Conservation (phyloP, 1,140 invertebrate genomes). For the Drosophila grimshawi region DNA sequence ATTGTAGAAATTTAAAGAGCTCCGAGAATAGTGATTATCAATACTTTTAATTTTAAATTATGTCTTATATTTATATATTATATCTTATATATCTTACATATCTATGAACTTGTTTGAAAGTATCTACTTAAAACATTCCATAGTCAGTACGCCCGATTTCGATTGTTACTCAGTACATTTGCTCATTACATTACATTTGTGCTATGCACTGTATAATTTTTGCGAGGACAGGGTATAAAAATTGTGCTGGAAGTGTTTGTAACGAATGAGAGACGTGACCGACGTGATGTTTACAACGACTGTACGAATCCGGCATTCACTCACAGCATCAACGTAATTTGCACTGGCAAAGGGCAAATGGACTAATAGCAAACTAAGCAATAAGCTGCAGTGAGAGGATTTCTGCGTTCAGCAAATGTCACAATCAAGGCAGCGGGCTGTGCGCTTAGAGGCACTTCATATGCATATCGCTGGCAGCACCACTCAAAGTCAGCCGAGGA, state of each 20-base stretch:
- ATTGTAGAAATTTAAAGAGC: too few relatives aligned
- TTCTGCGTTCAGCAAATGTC: slow-evolving; percentile 31
- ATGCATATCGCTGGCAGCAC: slow-evolving; percentile 46
- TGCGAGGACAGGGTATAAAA: slow-evolving; percentile 8
- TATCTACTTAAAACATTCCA: too few relatives aligned
- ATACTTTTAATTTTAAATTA: too few relatives aligned
- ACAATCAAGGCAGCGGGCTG: slow-evolving; percentile 3
- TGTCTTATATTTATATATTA: too few relatives aligned
- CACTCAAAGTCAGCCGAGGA: slow-evolving; percentile 44
- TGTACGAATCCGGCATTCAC: slow-evolving; percentile 52
- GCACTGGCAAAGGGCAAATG: slow-evolving; percentile 37
- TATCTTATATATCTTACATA: too few relatives aligned
- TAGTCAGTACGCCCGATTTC: neutral
- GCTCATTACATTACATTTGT: too few relatives aligned
- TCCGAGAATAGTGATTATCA: too few relatives aligned
- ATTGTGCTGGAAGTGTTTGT: slow-evolving; percentile 48
- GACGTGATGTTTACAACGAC: slow-evolving; percentile 76
- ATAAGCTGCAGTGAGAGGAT: slow-evolving; percentile 16
- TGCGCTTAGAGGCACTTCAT: slow-evolving; percentile 33
- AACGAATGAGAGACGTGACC: slow-evolving; percentile 68
- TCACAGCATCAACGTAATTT: slow-evolving; percentile 54
- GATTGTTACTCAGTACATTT: neutral
- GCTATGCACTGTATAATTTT: neutral
- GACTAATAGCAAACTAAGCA: slow-evolving; percentile 61
- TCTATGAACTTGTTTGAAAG: too few relatives aligned